phyloP scores from a whole-genome alignment of 1,140 invertebrate genomes.

The Brachionus paranguensis region DNA sequence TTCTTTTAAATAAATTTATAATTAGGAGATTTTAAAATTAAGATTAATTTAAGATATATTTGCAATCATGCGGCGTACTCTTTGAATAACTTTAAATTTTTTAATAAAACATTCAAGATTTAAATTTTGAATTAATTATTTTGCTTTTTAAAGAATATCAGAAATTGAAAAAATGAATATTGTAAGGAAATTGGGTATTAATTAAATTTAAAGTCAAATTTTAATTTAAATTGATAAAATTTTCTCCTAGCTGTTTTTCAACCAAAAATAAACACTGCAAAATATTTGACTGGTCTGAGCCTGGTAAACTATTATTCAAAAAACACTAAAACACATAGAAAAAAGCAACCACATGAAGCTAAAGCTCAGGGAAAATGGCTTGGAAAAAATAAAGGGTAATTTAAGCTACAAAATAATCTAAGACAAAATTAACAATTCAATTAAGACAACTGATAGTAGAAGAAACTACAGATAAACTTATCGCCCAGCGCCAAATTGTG shows the following conservation, averaged over 20 bases:
- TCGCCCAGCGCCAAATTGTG: slow-evolving; percentile 7
- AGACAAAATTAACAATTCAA: neutral
- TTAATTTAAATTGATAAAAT: too few relatives aligned
- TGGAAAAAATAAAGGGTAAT: slow-evolving; percentile 4
- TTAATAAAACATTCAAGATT: neutral
- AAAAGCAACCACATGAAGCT: slow-evolving; percentile 37
- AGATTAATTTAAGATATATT: neutral
- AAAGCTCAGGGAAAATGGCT: neutral
- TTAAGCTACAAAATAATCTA: neutral
- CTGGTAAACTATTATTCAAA: slow-evolving; percentile 25
- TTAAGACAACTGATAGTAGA: neutral
- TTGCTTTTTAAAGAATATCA: neutral
- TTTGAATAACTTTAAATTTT: neutral
- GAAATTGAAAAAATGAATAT: slow-evolving; percentile 10
- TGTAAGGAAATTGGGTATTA: neutral
- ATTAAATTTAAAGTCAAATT: neutral
- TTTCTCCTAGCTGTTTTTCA: neutral
- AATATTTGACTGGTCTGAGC: neutral
- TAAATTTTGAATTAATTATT: slow-evolving; percentile 28
- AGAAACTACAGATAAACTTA: neutral
- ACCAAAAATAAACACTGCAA: neutral
- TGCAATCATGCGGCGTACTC: neutral
- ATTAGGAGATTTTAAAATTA: too few relatives aligned
- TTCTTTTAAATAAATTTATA: too few relatives aligned
- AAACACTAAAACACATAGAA: slow-evolving; percentile 34